phyloP scores from a whole-genome alignment of 1,140 invertebrate genomes.

The Oscheius sp. region DNA sequence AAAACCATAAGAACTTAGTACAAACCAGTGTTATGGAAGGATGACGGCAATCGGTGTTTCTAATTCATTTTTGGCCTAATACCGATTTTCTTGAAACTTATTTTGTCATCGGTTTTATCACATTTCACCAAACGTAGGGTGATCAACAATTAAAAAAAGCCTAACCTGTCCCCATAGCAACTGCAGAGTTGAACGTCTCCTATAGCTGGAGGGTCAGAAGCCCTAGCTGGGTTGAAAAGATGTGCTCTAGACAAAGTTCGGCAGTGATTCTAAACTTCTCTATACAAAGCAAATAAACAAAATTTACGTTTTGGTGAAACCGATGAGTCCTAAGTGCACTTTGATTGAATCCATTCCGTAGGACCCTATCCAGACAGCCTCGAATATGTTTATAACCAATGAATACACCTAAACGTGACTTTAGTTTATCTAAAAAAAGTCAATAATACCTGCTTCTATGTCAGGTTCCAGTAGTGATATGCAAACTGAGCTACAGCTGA shows the following conservation, averaged over 20 bases:
- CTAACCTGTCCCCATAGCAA: constrained; percentile 23
- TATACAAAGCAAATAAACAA: background rate
- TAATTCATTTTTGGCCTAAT: no score
- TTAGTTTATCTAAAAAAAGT: background rate
- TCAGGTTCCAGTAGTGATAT: constrained; percentile 52
- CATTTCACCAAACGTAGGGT: no score
- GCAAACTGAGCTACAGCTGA: constrained; percentile 51
- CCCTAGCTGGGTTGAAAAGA: constrained; percentile 49
- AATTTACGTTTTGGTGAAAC: constrained; percentile 50
- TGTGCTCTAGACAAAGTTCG: constrained; percentile 46
- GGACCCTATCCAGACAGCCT: constrained; percentile 51
- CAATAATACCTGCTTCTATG: constrained; percentile 52
- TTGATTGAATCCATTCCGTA: constrained; percentile 55
- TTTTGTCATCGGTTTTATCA: no score
- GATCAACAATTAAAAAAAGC: background rate
- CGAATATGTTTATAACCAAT: constrained; percentile 59
- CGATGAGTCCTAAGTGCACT: constrained; percentile 55
- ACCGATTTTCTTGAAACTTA: no score
- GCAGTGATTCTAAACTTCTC: constrained; percentile 44
- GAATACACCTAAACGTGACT: constrained; percentile 49
- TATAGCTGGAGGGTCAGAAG: constrained; percentile 28
- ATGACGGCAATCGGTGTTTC: no score
- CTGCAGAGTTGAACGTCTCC: constrained; percentile 30
- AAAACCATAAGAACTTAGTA: no score
- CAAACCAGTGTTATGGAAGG: no score